phyloP scores from a whole-genome alignment of 2,888 invertebrate species.

The Neuroscelio doddi region DNA sequence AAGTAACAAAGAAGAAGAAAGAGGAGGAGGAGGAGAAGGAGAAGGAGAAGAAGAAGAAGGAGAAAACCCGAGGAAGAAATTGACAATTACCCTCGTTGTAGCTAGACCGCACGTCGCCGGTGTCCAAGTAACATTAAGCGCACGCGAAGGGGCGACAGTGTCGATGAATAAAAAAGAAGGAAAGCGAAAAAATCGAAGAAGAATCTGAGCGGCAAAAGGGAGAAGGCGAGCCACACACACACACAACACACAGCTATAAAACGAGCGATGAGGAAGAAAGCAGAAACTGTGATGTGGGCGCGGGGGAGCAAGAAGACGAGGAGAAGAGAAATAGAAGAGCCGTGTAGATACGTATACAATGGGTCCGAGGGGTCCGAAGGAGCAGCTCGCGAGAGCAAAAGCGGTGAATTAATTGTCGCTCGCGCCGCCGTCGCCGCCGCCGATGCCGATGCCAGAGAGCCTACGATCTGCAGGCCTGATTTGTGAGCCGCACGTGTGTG shows the following conservation, averaged over 20 bases:
- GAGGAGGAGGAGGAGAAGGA: neutral
- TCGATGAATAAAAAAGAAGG: slow-evolving; percentile 22
- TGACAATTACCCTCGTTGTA: slow-evolving; percentile 47
- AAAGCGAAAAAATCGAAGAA: slow-evolving; percentile 12
- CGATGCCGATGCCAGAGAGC: slow-evolving; percentile 32
- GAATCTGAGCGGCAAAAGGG: slow-evolving; percentile 20
- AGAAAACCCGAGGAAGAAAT: slow-evolving; percentile 31
- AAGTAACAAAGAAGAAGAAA: slow-evolving; percentile 32
- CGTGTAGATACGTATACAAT: slow-evolving; percentile 52
- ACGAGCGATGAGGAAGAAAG: slow-evolving; percentile 43
- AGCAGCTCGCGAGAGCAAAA: slow-evolving; percentile 56
- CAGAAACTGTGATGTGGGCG: slow-evolving; percentile 15
- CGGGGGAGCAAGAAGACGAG: slow-evolving; percentile 20
- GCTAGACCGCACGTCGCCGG: slow-evolving; percentile 64
- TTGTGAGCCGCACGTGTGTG: slow-evolving; percentile 65
- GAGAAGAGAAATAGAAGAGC: slow-evolving; percentile 45
- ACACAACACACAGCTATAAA: too few relatives aligned
- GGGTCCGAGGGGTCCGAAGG: slow-evolving; percentile 37
- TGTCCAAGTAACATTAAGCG: slow-evolving; percentile 52
- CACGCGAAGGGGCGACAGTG: slow-evolving; percentile 18
- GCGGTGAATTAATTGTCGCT: slow-evolving; percentile 69
- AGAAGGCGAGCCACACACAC: slow-evolving; percentile 21
- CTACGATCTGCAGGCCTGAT: slow-evolving; percentile 57
- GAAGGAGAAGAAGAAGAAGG: slow-evolving; percentile 24
- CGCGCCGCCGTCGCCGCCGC: slow-evolving; percentile 62